phyloP scores from a whole-genome alignment of 1,140 invertebrate genomes.

The Caenorhabditis inopinata region DNA sequence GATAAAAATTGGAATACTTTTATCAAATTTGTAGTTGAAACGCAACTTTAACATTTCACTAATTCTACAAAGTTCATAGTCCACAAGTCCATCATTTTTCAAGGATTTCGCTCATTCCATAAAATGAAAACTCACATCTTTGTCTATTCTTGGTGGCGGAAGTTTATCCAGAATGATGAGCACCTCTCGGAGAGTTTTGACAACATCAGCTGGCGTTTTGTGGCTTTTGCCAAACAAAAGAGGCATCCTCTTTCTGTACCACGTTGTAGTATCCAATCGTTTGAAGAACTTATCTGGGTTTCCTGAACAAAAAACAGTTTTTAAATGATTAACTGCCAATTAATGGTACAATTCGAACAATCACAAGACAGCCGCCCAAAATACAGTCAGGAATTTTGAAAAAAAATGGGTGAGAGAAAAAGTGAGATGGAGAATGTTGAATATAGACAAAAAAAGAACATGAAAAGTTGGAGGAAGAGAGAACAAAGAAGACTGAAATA shows the following conservation, averaged over 20 bases:
- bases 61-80: background rate
- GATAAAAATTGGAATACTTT: too few relatives aligned
- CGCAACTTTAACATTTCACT: too few relatives aligned
- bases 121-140: background rate
- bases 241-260: conserved; percentile 68
- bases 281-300: conserved; percentile 11
- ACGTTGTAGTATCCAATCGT: background rate
- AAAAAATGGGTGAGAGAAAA: background rate
- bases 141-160: background rate
- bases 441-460: background rate
- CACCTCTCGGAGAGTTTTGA: conserved; percentile 91
- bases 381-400: background rate
- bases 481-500: background rate
- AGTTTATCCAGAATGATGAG: conserved; percentile 80
- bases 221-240: conserved; percentile 94
- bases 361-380: background rate
- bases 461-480: background rate
- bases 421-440: too few relatives aligned
- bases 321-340: too few relatives aligned
- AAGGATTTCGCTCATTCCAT: background rate
- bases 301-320: background rate
- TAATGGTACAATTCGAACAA: background rate
- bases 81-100: background rate
- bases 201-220: conserved; percentile 88
- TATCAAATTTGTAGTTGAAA: too few relatives aligned